Evolutionary conservation across 92 coral and sea anemone species (phyloP).

Genomic region (Nematostella vectensis): DNA sequence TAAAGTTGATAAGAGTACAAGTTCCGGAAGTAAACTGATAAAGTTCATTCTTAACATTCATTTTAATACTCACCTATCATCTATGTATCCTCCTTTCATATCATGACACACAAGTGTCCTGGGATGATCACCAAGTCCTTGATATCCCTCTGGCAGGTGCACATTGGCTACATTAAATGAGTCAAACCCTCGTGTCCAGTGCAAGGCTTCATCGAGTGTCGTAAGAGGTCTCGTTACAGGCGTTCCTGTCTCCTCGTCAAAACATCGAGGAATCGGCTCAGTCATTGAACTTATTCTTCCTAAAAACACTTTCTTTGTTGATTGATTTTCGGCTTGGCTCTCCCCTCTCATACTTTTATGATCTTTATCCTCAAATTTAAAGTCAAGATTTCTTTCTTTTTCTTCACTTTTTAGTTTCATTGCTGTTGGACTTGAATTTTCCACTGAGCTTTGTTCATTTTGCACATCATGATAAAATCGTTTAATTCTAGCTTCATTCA

Average conservation of each 20-base stretch:
- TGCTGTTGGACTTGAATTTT: too few relatives aligned
- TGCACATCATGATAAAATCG: too few relatives aligned
- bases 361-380: background rate
- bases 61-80: too few relatives aligned
- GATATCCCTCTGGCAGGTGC: constrained; percentile 21
- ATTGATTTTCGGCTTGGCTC: constrained; percentile 2
- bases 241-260: constrained; percentile 54
- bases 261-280: constrained; percentile 1
- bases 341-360: constrained; percentile 14
- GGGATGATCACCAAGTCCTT: constrained; percentile 47
- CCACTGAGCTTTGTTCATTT: too few relatives aligned
- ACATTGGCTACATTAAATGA: constrained; percentile 67
- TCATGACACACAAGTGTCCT: constrained; percentile 94
- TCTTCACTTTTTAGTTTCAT: background rate
- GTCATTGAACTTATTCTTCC: constrained; percentile 15
- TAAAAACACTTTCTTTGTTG: constrained; percentile 14
- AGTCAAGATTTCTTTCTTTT: background rate
- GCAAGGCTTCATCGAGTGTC: constrained; percentile 58
- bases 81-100: constrained; percentile 92
- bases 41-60: too few relatives aligned
- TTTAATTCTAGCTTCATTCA: constrained; percentile 1
- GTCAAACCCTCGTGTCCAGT: constrained; percentile 89
- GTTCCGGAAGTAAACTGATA: background rate
- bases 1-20: too few relatives aligned
- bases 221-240: constrained; percentile 77